Conservation (phyloP, 2,797 vertebrate genomes). For the Anniella stebbinsi region DNA sequence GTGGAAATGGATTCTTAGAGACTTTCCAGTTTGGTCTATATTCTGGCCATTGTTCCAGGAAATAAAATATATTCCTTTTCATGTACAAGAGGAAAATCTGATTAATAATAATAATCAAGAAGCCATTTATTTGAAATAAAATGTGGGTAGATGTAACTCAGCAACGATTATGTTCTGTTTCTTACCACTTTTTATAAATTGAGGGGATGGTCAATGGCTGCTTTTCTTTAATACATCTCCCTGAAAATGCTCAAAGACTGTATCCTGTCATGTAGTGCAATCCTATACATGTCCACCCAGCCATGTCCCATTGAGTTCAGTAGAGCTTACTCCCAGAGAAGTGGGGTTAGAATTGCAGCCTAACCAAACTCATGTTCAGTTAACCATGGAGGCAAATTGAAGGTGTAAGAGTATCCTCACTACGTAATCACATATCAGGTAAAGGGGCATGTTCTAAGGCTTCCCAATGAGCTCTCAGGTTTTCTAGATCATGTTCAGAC, state of each 20-base stretch:
- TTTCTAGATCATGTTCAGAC: conserved; percentile 2
- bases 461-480: neutral
- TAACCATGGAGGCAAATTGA: conserved; percentile 3
- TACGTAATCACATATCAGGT: neutral
- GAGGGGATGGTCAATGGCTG: conserved; percentile 1
- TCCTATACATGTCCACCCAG: neutral
- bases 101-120: neutral
- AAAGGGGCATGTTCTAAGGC: neutral
- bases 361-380: neutral
- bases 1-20: neutral
- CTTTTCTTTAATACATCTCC: conserved; percentile 23
- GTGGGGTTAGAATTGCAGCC: neutral
- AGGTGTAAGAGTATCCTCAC: neutral
- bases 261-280: conserved; percentile 21
- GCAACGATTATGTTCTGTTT: conserved; percentile 17
- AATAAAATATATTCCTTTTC: neutral
- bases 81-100: neutral
- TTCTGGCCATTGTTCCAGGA: neutral
- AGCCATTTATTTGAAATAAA: neutral
- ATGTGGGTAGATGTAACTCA: neutral
- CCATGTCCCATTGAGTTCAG: neutral
- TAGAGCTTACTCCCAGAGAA: neutral
- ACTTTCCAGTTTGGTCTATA: neutral
- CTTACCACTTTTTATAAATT: conserved; percentile 2
- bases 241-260: conserved; percentile 6